Base-by-base conservation (phyloP, 30 jellyfish, hydroid and myxozoan species). In the Phacellophora camtschatica region DNA sequence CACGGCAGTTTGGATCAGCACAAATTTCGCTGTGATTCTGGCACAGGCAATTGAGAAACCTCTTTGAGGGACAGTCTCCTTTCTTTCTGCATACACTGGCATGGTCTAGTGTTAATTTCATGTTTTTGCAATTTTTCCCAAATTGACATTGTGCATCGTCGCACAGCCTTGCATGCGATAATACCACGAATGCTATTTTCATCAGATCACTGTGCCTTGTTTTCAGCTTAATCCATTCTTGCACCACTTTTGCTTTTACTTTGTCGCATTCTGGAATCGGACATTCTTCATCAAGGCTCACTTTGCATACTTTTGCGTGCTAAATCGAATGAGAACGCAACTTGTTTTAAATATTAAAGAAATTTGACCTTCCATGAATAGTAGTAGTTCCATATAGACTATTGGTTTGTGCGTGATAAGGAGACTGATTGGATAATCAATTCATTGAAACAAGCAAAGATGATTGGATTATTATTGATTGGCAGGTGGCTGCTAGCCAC, bases 221-320 rank as follows among this genome's bases (percentile, higher is more conserved):
- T 49, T 64, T 71, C 34, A 84, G 22, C 28, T 34, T 67, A 66
- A 63, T 51, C 95, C 95, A 84, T 36, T 84, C 79, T 27, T 84
- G 88, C 29, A 84, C 36, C 4, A 84, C 73, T 64, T 72, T 84
- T 15, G 74, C 41, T 49, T 74, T 84, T 9, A 61, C 55, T 39
- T 72, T 84, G 84, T 84, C 81, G 62, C 95, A 84, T 51, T 63
- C 72, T 57, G 88, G 95, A 10, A 84, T 59, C 8, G 77, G 78
- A 55, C 95, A 84, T 13, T 59, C 42, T 20, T 49, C 34, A 61
- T 62, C 70, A 9, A 84, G 59, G 7, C 68, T 74, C 49, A 58
- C 63, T 36, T 45, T 58, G 84, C 95, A 84, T n/a, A 43, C 88
- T 59, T 59, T 75, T 11, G 95, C 42, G 61, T 84, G 95, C 88